Conservation (phyloP, 2,113 vertebrate genomes). For the Pituophis catenifer region DNA sequence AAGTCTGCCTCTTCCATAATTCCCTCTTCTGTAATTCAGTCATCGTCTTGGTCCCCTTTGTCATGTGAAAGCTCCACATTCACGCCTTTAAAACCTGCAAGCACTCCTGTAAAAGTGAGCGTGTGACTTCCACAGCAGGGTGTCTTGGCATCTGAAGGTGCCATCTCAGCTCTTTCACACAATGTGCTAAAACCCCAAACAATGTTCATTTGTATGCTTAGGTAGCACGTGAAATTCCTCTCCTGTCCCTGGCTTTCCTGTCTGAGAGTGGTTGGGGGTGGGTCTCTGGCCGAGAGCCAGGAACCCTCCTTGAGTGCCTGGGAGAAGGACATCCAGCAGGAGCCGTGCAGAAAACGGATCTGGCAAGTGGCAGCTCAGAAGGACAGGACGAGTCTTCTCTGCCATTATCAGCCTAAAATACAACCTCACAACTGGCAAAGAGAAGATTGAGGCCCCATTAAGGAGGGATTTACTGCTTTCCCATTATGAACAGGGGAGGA, state of each 20-base stretch:
- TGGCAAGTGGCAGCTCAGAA: rapidly evolving
- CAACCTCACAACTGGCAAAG: neutral
- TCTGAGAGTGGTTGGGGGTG: constrained; percentile 2
- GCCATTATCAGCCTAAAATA: neutral
- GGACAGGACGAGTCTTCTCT: neutral
- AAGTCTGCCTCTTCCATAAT: neutral
- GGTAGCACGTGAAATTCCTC: neutral
- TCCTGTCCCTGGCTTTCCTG: constrained; percentile 14
- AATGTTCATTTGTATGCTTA: neutral
- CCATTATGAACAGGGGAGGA: neutral
- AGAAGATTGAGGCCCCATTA: neutral
- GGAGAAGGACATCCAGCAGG: neutral
- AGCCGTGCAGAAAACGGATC: neutral
- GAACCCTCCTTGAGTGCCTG: rapidly evolving
- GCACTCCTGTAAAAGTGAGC: neutral
- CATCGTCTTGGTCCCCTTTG: too few species aligned
- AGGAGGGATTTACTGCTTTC: neutral
- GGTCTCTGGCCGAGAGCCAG: neutral
- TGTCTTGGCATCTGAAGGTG: neutral
- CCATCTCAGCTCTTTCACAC: neutral
- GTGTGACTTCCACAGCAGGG: neutral
- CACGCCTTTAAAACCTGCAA: too few species aligned
- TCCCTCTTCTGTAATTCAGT: neutral
- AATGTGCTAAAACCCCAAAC: neutral
- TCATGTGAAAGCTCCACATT: neutral